Base-by-base conservation (phyloP, 2,797 vertebrate species). In the Antrozous pallidus region DNA sequence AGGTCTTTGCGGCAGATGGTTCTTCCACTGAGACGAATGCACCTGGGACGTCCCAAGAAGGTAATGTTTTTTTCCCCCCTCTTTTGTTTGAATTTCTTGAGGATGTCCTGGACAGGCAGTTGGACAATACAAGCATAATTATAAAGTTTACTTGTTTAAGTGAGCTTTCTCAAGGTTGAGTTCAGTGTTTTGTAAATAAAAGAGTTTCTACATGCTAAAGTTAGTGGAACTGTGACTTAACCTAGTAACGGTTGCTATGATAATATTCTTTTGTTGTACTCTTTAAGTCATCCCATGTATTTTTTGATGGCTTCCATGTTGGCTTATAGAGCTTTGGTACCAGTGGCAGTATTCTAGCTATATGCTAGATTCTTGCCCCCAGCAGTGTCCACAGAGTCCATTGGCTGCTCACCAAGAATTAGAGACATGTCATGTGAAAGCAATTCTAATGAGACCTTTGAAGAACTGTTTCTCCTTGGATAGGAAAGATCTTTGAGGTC, bases 1-100 rank as follows among this genome's bases (percentile, higher is more conserved):
- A 99, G 96, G 99, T 99, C 82, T 99, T 99, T 98, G 98, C 99
- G 94, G 98, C 99, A 77, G 99, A 99, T 97, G 99, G 99, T 93
- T 97, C 98, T 58, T 98, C 99, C 26, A 97, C 98, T 17, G 99
- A 99, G 95, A 98, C 99, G 12, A 99, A 99, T 5, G 98, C 99
- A 93, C 98, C 99, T 95, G 99, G 98, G 61, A 98, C 99, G 31
- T 98, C 99, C 77, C 99, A 99, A 98, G 99, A 99, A 96, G 99
- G 99, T 99, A 95, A 98, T 69, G 49, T 24, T 93, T 94, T 81
- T 11, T 26, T 69, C 86, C 28, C 74, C n/a, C 84, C 28, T 58
- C 56, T 80, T 26, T 20, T 70, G 20, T 90, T 92, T 10, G 83
- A 87, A 81, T 87, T 80, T 88, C 31, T 89, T 94, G 22, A 42